Evolutionary conservation across 2,888 invertebrate species (phyloP).

Genomic region (Hemaris fuciformis): DNA sequence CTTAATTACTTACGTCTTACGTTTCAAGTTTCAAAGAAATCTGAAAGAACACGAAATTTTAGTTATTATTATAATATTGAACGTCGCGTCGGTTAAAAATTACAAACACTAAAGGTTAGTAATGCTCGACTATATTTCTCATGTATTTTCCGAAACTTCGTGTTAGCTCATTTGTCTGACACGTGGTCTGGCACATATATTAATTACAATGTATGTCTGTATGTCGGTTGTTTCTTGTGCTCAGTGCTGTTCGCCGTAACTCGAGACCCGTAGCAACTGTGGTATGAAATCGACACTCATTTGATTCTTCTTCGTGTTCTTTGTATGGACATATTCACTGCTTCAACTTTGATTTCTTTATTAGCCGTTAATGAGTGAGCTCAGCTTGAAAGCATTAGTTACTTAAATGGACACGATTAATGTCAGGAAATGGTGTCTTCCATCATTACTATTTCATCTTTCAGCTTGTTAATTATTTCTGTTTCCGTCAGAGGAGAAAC

Average conservation of each 20-base stretch:
- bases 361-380: neutral
- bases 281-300: conserved; percentile 45
- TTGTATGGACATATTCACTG: conserved; percentile 19
- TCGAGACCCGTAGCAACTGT: conserved; percentile 40
- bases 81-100: neutral
- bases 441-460: neutral
- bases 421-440: neutral
- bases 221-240: conserved; percentile 46
- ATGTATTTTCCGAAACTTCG: neutral
- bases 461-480: neutral
- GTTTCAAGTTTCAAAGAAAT: neutral
- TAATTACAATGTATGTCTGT: conserved; percentile 42
- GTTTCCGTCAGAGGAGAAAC: neutral
- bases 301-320: conserved; percentile 32
- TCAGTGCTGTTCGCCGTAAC: conserved; percentile 45
- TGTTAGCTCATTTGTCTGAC: conserved; percentile 14
- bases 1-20: neutral
- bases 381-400: neutral
- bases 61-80: neutral
- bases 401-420: neutral
- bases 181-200: conserved; percentile 42
- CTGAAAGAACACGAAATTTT: neutral
- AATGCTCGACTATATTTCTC: neutral
- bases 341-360: neutral
- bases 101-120: neutral